Evolutionary conservation across 2,113 vertebrate genomes (phyloP).

Genomic region (Elaphurus davidianus): DNA sequence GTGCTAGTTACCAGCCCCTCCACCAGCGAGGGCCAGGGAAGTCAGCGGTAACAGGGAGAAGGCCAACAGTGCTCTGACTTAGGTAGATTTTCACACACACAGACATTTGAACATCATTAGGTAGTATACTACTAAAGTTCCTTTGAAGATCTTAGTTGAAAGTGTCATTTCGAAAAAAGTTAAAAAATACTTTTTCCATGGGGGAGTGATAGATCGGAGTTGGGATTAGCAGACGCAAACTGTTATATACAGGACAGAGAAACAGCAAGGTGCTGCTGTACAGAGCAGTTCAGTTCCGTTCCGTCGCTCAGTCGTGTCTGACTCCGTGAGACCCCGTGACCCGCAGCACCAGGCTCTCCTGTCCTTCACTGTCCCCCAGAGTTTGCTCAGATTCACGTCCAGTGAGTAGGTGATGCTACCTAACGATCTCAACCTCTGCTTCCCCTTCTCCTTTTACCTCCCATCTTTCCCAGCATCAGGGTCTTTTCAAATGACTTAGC

Average conservation of each 20-base stretch:
- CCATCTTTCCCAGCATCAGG: not conserved
- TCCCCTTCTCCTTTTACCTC: not conserved
- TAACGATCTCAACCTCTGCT: not conserved
- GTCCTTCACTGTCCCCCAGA: not conserved
- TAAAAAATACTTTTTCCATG: not conserved
- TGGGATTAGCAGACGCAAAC: not conserved
- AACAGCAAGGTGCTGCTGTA: not conserved
- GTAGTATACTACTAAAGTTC: not conserved
- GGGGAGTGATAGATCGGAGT: not conserved
- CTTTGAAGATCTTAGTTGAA: not conserved
- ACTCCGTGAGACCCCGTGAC: not conserved
- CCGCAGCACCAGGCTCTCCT: not conserved
- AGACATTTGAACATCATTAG: too few species aligned
- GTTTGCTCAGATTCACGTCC: not conserved
- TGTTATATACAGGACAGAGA: not conserved
- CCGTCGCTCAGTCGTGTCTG: not conserved
- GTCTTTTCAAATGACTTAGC: not conserved
- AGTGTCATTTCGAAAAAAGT: not conserved
- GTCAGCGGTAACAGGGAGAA: not conserved
- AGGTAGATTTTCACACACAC: not conserved
- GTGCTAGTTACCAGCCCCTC: accelerated
- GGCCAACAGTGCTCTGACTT: accelerated
- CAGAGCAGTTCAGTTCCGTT: not conserved
- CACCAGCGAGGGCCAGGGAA: not conserved
- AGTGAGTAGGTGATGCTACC: not conserved